Evolutionary conservation across 2,797 vertebrate species (phyloP).

Genomic region (Margarornis squamiger): DNA sequence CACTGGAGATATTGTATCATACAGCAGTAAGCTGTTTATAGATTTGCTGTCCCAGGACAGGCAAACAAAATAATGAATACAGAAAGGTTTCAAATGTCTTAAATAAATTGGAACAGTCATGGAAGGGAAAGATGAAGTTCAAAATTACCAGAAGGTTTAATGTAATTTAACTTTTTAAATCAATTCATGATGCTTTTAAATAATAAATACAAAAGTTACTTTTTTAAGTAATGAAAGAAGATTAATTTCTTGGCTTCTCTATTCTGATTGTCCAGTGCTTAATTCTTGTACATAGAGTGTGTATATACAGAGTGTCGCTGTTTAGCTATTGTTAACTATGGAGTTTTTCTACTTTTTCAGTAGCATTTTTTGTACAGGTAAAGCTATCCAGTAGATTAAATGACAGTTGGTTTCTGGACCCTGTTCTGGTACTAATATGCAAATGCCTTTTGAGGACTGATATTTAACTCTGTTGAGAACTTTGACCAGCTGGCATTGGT

Average conservation of each 20-base stretch:
- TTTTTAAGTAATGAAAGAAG: background rate
- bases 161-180: background rate
- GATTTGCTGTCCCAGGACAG: background rate
- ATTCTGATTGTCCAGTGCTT: background rate
- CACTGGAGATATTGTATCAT: background rate
- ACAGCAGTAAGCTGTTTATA: background rate
- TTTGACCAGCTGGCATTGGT: accelerated
- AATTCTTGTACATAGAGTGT: background rate
- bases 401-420: background rate
- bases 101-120: background rate
- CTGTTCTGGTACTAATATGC: background rate
- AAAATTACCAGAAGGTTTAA: background rate
- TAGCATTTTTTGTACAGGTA: background rate
- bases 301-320: accelerated
- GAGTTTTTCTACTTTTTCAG: background rate
- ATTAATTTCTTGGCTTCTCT: background rate
- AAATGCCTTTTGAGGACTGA: background rate
- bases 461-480: background rate
- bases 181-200: background rate
- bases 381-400: background rate
- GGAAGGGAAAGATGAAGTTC: background rate
- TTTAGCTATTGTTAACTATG: background rate
- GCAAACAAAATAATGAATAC: background rate
- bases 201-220: background rate
- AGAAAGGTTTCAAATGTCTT: background rate